Percentiles rank a stretch among this genome's conserved stretches.
These are phyloP conservation scores for Eupithecia tripunctaria DNA, from an alignment of 2,888 invertebrate genomes.

Conservation along the genomic window DNA sequence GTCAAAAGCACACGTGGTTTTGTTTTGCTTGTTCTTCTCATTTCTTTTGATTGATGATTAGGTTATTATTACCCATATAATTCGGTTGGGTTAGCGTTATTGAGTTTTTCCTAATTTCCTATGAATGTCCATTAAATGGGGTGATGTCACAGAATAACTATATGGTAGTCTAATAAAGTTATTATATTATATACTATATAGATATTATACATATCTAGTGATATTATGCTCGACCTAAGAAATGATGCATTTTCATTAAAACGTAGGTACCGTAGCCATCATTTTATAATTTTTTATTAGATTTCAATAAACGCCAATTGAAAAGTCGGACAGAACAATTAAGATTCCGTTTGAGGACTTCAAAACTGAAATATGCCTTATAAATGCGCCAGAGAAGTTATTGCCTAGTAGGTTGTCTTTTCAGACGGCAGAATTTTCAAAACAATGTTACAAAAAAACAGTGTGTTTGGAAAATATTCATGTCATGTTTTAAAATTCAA, in stretches of 20 bases:
- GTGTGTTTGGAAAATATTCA: background rate
- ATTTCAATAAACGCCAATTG: background rate
- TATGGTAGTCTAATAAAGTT: too few species aligned
- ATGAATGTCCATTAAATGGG: background rate
- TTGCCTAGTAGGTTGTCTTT: background rate
- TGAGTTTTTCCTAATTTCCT: background rate
- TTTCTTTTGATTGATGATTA: background rate
- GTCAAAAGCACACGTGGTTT: constrained; percentile 1
- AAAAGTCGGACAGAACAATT: background rate
- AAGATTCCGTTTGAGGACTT: background rate
- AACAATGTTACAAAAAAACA: background rate
- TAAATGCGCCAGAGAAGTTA: background rate
- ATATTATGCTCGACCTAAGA: background rate
- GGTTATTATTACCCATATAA: too few species aligned
- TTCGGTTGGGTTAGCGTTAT: too few species aligned
- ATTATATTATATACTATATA: too few species aligned
- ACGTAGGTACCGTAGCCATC: background rate
- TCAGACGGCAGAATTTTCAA: background rate
- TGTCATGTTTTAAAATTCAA: background rate
- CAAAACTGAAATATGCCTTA: background rate
- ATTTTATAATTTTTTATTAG: background rate
- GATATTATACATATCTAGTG: too few species aligned
- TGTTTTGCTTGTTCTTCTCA: background rate
- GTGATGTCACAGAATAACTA: background rate
- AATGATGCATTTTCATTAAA: background rate